Percentiles rank a stretch among this genome's conserved stretches.
phyloP scores from a whole-genome alignment of 2,113 vertebrate species.

The cattle (Bos taurus) region ARS-UCD2.0 NC_037352.1:24015501-24016000 shows the following conservation, averaged over 20 bases:
- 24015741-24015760: not conserved
- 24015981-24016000: not conserved
- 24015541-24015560: slow-evolving; percentile 40
- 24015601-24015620: slow-evolving; percentile 54
- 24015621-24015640: slow-evolving; percentile 29
- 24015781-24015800: not conserved
- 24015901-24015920: not conserved
- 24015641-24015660: slow-evolving; percentile 10
- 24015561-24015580: slow-evolving; percentile 13
- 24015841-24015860: not conserved
- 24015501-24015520: not conserved
- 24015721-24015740: not conserved
- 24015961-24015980: not conserved
- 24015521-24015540: slow-evolving; percentile 31
- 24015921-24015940: not conserved
- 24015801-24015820: not conserved
- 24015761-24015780: not conserved
- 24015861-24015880: not conserved
- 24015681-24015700: slow-evolving; percentile 15
- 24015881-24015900: not conserved
- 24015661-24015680: slow-evolving; percentile 19
- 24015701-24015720: not conserved
- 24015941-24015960: not conserved
- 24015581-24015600: slow-evolving; percentile 44
- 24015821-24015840: not conserved